Base-by-base conservation (phyloP, 2,113 vertebrate species). In the Cyprinodon brontotheroides region DNA sequence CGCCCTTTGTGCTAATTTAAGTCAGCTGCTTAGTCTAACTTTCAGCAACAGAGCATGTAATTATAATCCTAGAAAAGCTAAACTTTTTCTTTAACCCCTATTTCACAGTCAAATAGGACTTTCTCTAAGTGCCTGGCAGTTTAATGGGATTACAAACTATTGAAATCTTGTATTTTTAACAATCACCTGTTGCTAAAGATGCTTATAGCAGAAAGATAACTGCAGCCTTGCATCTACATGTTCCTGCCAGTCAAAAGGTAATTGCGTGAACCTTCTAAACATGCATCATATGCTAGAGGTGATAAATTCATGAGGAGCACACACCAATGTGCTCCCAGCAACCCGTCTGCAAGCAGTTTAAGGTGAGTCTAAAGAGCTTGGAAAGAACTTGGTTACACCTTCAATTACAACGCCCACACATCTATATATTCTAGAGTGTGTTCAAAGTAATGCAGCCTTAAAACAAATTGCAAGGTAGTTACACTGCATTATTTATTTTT, bases 361-460 rank as follows among this genome's bases (percentile, higher is more conserved):
- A 72, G 66, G 53, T 37, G 38, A 65, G 59, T 50, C 65, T 47
- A 40, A 83, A 86, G 68, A 79, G 75, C 78, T 64, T 78, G 60
- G 74, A 72, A 78, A 82, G 61, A 39, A 78, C 74, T 74, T 48
- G 68, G 83, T 77, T 79, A 75, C 83, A 83, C 72, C 79, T 84
- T 61, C 37, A 82, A 75, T 82, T 60, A 65, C 76, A 75, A 65
- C 81, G 73, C 87, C 86, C 86, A 84, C 87, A 72, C 70, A 14
- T 73, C 22, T 65, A 48, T 68, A 68, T 82, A 70, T 79, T 82
- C 78, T 68, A 68, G 65, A 74, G 57, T 68, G 17, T 57, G 50
- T 57, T 72, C 62, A n/a, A 37, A 73, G 74, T 65, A 66, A 73
- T 62, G 61, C 65, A 66, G 50, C 64, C 62, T 79, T 63, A 50